Base-by-base conservation (phyloP, 2,113 vertebrate genomes). In the Anarrhichthys ocellatus region DNA sequence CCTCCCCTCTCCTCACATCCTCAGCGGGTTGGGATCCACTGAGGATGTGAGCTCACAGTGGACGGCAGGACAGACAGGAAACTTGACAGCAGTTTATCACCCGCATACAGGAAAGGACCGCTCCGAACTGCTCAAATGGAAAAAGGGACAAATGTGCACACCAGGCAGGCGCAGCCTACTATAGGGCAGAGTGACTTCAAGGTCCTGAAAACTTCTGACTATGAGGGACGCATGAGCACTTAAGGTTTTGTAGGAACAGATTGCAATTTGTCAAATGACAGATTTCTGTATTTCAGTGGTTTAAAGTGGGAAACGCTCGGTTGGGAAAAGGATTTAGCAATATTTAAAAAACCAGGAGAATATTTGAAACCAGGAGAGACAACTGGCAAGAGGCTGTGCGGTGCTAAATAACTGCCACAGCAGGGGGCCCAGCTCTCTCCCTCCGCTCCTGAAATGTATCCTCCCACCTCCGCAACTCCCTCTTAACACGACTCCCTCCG, bases 381-480 rank as follows among this genome's bases (percentile, higher is more conserved):
- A 90, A 83, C 78, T 74, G 86, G 80, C 84, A 86, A 75, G 72
- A 87, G 87, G 80, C 89, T 52, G 75, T 11, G 27, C 13, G 24
- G 73, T 48, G 84, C 79, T 81, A 82, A 86, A 87, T 90, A 83
- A 88, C 87, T 84, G 82, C 59, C 87, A 5, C 91, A 90, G 89
- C 88, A 61, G 91, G 89, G 58, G 29, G 69, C 83, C 78, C 15
- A 15, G 71, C 71, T 79, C 82, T 54, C 87, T 77, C 83, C 82
- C 71, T 78, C 76, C 24, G 85, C 78, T 82, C 77, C 73, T 86
- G 84, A 89, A 91, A 93, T 73, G 70, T 91, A 92, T 92, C 88
- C 86, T 87, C 77, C 86, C 80, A 79, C 77, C 80, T 83, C 82
- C 22, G 9, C n/a, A 67, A 75, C 72, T 80, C 36, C 65, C 27